These are phyloP conservation scores for Edolisoma coerulescens DNA, from an alignment of 2,113 vertebrate species.

Conservation along the genomic window DNA sequence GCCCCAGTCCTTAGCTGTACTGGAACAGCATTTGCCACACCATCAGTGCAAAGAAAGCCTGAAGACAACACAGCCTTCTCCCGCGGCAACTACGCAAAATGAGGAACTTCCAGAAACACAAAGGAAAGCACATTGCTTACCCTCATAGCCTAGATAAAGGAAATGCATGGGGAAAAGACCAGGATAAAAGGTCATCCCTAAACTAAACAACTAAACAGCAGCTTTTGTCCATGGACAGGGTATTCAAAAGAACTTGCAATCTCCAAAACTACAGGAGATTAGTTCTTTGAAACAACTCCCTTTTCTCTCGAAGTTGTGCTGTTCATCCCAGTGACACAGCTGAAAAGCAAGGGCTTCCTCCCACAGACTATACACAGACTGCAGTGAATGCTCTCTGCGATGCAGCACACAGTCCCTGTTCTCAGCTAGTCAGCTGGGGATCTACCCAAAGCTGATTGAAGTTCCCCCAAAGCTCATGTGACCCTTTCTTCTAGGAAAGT, in stretches of 20 bases:
- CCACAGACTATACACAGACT: neutral
- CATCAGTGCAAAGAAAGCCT: neutral
- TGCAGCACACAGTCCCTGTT: neutral
- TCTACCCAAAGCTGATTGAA: neutral
- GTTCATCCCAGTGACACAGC: neutral
- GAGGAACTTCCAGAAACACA: neutral
- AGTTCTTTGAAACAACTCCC: neutral
- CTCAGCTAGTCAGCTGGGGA: neutral
- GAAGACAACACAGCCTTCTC: neutral
- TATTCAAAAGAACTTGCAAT: neutral
- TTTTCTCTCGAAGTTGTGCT: neutral
- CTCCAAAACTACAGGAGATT: neutral
- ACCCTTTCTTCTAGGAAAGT: neutral
- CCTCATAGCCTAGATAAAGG: neutral
- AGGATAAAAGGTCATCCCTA: neutral
- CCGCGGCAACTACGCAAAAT: fast-evolving
- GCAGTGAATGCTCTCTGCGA: neutral
- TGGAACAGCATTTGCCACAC: neutral
- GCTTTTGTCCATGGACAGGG: neutral
- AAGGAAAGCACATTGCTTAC: neutral
- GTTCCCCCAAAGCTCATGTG: neutral
- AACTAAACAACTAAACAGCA: neutral
- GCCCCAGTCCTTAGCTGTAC: neutral
- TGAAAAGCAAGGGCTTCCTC: neutral
- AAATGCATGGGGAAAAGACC: neutral